Conservation (phyloP, 1,140 invertebrate genomes). For the Apocrypta bakeri region DNA sequence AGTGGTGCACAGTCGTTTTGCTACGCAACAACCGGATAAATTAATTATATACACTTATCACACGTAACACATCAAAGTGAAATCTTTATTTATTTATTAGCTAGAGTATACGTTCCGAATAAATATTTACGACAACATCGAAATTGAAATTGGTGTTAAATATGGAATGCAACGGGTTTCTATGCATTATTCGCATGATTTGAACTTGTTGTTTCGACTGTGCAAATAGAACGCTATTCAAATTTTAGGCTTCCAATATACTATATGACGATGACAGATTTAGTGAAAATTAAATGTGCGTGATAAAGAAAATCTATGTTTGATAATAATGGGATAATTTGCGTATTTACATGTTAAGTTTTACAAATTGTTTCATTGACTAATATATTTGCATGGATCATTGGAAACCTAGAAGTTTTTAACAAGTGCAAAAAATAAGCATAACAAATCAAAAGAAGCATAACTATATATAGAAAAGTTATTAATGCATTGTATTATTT, state of each 20-base stretch:
- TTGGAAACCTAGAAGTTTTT: neutral
- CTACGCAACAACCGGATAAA: neutral
- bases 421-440: constrained; percentile 24
- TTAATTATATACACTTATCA: neutral
- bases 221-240: neutral
- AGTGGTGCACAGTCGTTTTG: constrained; percentile 33
- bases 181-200: neutral
- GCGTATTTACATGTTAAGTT: neutral
- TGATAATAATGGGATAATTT: neutral
- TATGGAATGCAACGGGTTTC: neutral
- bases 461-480: constrained; percentile 31
- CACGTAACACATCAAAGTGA: neutral
- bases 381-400: neutral
- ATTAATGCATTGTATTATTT: neutral
- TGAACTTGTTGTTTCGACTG: neutral
- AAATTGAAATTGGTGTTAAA: neutral
- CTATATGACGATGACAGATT: neutral
- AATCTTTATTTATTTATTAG: neutral
- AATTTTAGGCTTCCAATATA: neutral
- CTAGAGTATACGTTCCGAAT: neutral
- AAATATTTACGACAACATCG: neutral
- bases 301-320: neutral
- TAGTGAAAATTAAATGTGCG: neutral
- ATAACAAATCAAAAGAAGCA: constrained; percentile 31
- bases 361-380: neutral